These are phyloP conservation scores for Euura lappo DNA, from an alignment of 1,140 invertebrate species.

Conservation along the genomic window DNA sequence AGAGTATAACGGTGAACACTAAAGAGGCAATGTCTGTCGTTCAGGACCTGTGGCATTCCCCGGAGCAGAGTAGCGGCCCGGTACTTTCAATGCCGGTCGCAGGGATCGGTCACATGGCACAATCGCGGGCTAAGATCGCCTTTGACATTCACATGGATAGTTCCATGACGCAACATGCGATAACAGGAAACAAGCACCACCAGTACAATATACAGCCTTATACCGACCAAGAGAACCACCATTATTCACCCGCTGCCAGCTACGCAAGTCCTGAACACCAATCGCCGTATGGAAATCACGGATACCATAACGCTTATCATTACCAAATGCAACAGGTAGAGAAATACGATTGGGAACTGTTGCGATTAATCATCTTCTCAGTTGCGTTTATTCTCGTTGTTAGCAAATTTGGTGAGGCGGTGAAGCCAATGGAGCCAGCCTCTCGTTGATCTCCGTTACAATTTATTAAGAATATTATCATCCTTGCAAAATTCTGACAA, in stretches of 20 bases:
- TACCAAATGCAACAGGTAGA: constrained; percentile 41
- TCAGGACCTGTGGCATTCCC: constrained; percentile 55
- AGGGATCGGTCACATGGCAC: constrained; percentile 38
- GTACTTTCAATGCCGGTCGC: constrained; percentile 29
- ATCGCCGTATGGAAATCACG: constrained; percentile 44
- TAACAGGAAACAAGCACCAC: constrained; percentile 49
- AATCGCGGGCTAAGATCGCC: constrained; percentile 41
- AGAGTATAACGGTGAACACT: constrained; percentile 66
- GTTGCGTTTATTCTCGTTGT: too few relatives aligned
- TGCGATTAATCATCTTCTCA: too few relatives aligned
- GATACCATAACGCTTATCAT: constrained; percentile 47
- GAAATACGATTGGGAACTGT: neutral
- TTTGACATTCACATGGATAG: constrained; percentile 69
- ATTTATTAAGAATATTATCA: too few relatives aligned
- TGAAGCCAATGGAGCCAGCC: too few relatives aligned
- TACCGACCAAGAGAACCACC: constrained; percentile 53
- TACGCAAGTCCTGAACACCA: constrained; percentile 36
- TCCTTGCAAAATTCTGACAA: too few relatives aligned
- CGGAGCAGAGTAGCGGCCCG: constrained; percentile 26
- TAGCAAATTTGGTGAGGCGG: too few relatives aligned
- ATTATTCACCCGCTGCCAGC: constrained; percentile 32
- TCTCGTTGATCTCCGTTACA: too few relatives aligned
- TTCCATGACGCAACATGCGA: constrained; percentile 61
- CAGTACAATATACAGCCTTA: constrained; percentile 44
- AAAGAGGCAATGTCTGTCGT: constrained; percentile 62